Conservation (phyloP, 2,797 vertebrate species). For the Phaenicophaeus curvirostris region DNA sequence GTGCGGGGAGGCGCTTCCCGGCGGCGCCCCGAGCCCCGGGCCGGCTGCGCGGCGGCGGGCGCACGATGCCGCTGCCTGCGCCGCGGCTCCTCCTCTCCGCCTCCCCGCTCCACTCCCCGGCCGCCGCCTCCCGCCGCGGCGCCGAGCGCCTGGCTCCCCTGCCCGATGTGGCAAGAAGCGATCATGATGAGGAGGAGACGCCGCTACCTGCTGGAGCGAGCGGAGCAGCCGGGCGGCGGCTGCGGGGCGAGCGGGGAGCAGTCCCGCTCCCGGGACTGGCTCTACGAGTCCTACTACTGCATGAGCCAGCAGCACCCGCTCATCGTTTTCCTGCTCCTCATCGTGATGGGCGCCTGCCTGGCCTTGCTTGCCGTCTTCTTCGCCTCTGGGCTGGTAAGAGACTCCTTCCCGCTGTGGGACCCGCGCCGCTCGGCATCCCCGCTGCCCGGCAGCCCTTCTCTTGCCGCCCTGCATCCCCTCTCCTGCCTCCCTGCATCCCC, state of each 20-base stretch:
- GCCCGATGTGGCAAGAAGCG: constrained; percentile 86
- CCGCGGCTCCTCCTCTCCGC: constrained; percentile 30
- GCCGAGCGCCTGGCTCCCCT: constrained; percentile 52
- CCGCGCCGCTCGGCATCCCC: neutral
- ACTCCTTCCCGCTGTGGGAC: neutral
- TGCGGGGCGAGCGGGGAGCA: constrained; percentile 55
- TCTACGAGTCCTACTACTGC: constrained; percentile 96
- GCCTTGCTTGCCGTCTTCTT: constrained; percentile 95
- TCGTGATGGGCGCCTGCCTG: constrained; percentile 95
- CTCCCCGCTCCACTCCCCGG: constrained; percentile 42
- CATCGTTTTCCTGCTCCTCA: constrained; percentile 96
- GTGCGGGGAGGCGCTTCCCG: constrained; percentile 14
- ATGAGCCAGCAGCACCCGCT: constrained; percentile 99
- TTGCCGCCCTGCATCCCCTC: neutral
- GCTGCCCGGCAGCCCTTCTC: too few species aligned
- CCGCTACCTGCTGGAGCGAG: constrained; percentile 90
- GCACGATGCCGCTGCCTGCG: constrained; percentile 13
- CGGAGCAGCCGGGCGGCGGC: constrained; percentile 74
- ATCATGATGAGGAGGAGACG: constrained; percentile 86
- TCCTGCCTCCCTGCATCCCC: neutral
- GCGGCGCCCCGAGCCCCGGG: neutral
- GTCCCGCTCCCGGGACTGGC: constrained; percentile 88
- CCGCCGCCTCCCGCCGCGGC: constrained; percentile 33
- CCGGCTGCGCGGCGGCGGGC: constrained; percentile 6
- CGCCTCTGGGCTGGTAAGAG: constrained; percentile 94